A percentile compares a stretch with the other conserved stretches of the same genome.
These are phyloP conservation scores for Brachionus rotundiformis DNA, from an alignment of 1,140 invertebrate genomes.

Conservation along the genomic window DNA sequence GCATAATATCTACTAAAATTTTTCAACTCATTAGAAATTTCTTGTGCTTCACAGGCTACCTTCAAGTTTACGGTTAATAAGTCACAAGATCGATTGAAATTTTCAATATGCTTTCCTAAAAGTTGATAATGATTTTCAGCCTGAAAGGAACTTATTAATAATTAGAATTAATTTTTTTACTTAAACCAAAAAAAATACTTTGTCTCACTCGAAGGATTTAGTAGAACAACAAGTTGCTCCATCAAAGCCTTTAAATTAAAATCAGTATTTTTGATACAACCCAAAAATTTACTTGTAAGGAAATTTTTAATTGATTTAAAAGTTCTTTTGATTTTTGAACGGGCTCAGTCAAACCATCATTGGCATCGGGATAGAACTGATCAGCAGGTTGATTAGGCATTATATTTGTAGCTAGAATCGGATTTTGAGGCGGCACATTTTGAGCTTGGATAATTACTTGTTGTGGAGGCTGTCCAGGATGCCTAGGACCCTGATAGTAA, in stretches of 20 bases:
- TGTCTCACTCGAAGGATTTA: constrained; percentile 25
- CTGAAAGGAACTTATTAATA: background rate
- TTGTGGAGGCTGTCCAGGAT: background rate
- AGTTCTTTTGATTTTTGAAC: constrained; percentile 7
- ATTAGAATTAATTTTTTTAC: background rate
- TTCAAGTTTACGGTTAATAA: background rate
- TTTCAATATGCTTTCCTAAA: constrained; percentile 42
- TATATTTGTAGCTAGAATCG: background rate
- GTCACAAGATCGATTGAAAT: constrained; percentile 44
- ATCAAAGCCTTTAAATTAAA: constrained; percentile 4
- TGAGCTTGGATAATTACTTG: background rate
- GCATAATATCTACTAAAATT: constrained; percentile 42
- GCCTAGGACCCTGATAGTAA: background rate
- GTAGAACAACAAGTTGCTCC: background rate
- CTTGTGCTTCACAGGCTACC: constrained; percentile 39
- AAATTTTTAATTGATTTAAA: background rate
- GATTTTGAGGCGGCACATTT: background rate
- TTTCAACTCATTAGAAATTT: constrained; percentile 23
- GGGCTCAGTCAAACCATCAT: constrained; percentile 28
- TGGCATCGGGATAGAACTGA: background rate
- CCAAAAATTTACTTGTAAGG: constrained; percentile 16
- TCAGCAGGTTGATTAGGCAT: background rate
- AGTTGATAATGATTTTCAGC: constrained; percentile 45
- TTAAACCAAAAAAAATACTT: constrained; percentile 35
- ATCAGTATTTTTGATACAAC: background rate